phyloP scores from a whole-genome alignment of 2,113 vertebrate genomes.

The Datnioides undecimradiatus region DNA sequence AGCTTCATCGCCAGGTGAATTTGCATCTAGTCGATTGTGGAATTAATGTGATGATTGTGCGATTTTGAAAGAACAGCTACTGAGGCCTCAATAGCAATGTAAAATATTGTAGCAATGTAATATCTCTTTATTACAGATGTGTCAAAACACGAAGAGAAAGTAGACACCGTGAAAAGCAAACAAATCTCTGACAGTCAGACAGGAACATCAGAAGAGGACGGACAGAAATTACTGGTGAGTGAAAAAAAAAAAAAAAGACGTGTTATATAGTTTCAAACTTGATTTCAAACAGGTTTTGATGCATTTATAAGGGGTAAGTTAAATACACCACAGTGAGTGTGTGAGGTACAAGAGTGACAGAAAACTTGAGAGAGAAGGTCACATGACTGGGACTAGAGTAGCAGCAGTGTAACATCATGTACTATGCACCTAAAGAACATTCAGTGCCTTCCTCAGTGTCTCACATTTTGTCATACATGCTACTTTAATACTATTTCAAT shows the following conservation, averaged over 20 bases:
- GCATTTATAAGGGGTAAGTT: background rate
- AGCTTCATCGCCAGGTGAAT: conserved; percentile 62
- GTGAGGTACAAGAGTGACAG: conserved; percentile 5
- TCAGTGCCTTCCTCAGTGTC: background rate
- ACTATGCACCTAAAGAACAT: conserved; percentile 17
- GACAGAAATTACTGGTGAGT: conserved; percentile 63
- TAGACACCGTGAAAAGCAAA: background rate
- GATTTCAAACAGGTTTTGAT: background rate
- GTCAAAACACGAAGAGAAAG: conserved; percentile 14
- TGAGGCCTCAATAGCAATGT: background rate
- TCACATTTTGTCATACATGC: conserved; percentile 12
- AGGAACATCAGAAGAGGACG: conserved; percentile 29
- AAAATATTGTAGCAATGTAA: background rate
- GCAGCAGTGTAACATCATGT: conserved; percentile 20
- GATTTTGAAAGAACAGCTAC: background rate
- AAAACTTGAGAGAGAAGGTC: conserved; percentile 26
- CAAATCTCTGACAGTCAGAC: conserved; percentile 13
- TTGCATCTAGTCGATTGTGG: background rate
- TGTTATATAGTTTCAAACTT: background rate
- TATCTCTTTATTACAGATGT: conserved; percentile 49
- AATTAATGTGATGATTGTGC: background rate
- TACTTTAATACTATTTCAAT: background rate
- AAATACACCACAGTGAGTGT: background rate
- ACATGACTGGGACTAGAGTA: conserved; percentile 39
- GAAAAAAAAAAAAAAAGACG: background rate